Evolutionary conservation across 2,113 vertebrate genomes (phyloP).

Genomic region (Pelodiscus sinensis): DNA sequence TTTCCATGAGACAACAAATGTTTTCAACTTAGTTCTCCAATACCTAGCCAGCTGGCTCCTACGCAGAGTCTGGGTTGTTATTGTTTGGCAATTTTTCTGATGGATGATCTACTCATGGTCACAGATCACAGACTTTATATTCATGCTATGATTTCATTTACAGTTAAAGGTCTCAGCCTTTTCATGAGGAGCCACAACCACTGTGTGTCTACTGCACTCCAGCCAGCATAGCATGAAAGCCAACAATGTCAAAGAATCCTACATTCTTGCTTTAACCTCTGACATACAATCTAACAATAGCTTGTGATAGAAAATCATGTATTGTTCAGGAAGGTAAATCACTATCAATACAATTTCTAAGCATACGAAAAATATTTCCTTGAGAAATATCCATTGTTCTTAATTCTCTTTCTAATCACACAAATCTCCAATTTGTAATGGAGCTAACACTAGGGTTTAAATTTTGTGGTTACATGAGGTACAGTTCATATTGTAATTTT

Average conservation of each 20-base stretch:
- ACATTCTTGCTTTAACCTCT: background rate
- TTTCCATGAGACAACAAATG: background rate
- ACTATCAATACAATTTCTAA: background rate
- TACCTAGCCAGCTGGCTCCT: slow-evolving; percentile 22
- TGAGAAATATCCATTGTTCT: background rate
- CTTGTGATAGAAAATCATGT: background rate
- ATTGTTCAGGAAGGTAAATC: background rate
- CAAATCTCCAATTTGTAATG: background rate
- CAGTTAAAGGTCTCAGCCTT: background rate
- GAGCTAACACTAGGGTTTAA: background rate
- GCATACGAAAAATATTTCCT: background rate
- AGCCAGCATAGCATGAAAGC: background rate
- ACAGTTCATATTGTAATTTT: background rate
- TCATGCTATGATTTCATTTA: background rate
- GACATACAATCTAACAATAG: background rate
- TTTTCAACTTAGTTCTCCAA: background rate
- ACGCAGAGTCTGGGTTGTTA: background rate
- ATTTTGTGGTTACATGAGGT: background rate
- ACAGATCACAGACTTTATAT: background rate
- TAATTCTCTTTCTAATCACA: background rate
- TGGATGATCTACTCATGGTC: background rate
- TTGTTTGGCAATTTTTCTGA: background rate
- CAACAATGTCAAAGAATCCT: background rate
- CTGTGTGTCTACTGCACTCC: background rate
- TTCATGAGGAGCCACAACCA: background rate